Evolutionary conservation across 2,888 invertebrate genomes (phyloP).

Genomic region (Isoperla grammatica): DNA sequence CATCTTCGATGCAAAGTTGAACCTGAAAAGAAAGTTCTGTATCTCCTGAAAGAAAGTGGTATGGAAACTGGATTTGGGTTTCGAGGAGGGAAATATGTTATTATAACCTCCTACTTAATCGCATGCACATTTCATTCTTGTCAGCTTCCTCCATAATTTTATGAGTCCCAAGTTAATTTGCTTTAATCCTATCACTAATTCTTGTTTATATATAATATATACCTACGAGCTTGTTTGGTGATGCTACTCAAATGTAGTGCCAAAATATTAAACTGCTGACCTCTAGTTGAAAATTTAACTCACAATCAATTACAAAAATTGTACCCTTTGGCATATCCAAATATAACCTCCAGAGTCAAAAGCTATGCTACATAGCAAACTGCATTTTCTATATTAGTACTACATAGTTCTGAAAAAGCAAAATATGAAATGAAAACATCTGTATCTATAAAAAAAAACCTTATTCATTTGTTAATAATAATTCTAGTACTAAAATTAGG

Average conservation of each 20-base stretch:
- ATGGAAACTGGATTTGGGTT: not conserved
- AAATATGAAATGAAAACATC: not conserved
- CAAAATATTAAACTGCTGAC: no score
- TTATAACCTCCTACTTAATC: no score
- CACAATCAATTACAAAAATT: no score
- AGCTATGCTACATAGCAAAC: not conserved
- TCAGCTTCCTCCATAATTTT: no score
- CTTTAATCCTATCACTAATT: not conserved
- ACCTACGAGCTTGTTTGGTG: no score
- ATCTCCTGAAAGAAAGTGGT: conserved; percentile 25
- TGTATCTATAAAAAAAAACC: not conserved
- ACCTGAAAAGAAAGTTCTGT: conserved; percentile 31
- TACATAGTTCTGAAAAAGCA: not conserved
- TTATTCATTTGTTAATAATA: not conserved
- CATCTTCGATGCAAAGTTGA: conserved; percentile 6
- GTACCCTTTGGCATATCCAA: no score
- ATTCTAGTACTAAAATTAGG: no score
- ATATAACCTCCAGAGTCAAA: not conserved
- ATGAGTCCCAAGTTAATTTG: no score
- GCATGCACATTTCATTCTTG: no score
- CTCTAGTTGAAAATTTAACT: no score
- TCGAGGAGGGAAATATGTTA: no score
- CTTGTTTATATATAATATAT: not conserved
- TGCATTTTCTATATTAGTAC: not conserved
- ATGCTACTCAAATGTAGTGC: no score